Evolutionary conservation across 2,113 vertebrate species (phyloP).

Genomic region (Pedetes capensis): DNA sequence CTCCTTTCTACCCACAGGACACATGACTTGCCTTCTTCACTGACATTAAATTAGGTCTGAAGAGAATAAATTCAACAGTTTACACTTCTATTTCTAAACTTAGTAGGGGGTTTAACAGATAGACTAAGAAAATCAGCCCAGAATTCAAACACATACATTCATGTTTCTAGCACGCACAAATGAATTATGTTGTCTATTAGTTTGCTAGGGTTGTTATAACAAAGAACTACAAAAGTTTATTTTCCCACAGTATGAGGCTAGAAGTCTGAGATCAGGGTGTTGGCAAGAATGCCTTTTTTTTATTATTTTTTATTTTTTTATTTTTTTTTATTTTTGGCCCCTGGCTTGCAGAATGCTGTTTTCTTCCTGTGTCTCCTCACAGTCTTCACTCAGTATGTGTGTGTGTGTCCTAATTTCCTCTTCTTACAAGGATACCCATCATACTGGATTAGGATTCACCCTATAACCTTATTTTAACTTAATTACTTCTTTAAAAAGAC

Average conservation of each 20-base stretch:
- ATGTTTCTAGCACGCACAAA: neutral
- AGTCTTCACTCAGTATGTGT: too few relatives aligned
- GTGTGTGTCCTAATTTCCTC: too few relatives aligned
- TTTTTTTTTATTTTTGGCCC: neutral
- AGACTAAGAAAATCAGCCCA: neutral
- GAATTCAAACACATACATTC: neutral
- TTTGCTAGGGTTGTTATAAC: too few relatives aligned
- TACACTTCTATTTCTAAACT: neutral
- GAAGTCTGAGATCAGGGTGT: too few relatives aligned
- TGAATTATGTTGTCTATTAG: neutral
- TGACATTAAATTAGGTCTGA: neutral
- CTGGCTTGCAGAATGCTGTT: neutral
- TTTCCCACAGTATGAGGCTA: too few relatives aligned
- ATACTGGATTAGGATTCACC: too few relatives aligned
- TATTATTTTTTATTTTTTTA: too few relatives aligned
- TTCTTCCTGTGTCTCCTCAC: neutral
- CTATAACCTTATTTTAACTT: too few relatives aligned
- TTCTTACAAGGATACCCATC: too few relatives aligned
- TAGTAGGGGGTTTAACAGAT: neutral
- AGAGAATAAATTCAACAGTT: neutral
- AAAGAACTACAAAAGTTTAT: too few relatives aligned
- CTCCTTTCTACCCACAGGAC: neutral
- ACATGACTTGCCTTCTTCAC: neutral
- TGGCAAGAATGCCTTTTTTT: too few relatives aligned
- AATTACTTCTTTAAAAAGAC: too few relatives aligned